Conservation (phyloP, 2,113 vertebrate genomes). For the Vidua chalybeata region DNA sequence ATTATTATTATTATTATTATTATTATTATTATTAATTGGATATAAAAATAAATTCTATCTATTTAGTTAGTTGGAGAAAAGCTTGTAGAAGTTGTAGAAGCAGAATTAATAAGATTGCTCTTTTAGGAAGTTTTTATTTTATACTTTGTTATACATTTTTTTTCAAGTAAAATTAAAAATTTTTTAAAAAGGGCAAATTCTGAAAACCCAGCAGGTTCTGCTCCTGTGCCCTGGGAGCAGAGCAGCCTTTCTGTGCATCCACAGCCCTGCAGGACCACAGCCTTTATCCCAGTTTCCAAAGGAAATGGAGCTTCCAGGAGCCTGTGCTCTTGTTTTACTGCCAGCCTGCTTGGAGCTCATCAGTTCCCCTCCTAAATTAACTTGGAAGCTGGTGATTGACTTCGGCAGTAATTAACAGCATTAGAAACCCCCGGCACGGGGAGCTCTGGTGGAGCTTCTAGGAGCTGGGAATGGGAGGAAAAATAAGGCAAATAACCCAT, state of each 20-base stretch:
- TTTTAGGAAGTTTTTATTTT: not conserved
- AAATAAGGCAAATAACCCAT: not conserved
- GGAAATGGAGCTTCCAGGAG: not conserved
- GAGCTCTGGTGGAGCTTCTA: not conserved
- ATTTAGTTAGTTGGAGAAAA: not conserved
- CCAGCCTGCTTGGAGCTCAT: not conserved
- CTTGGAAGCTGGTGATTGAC: not conserved
- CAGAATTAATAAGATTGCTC: not conserved
- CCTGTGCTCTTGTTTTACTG: not conserved
- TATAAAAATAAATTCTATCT: not conserved
- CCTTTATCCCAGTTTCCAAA: not conserved
- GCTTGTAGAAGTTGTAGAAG: not conserved
- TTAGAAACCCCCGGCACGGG: not conserved
- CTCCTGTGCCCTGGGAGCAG: not conserved
- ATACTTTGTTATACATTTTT: fast-evolving
- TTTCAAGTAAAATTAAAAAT: not conserved
- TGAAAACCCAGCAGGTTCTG: not conserved
- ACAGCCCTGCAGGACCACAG: not conserved
- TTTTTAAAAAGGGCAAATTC: not conserved
- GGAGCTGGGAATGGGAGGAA: not conserved
- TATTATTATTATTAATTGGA: not conserved
- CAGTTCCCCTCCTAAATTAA: conserved; percentile 19
- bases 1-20: not conserved
- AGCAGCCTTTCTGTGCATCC: not conserved
- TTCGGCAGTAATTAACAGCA: not conserved